Evolutionary conservation across 2,888 invertebrate species (phyloP), one percentile per base, ranked within the genome.

Genomic region (Bruchidius siliquastri): DNA sequence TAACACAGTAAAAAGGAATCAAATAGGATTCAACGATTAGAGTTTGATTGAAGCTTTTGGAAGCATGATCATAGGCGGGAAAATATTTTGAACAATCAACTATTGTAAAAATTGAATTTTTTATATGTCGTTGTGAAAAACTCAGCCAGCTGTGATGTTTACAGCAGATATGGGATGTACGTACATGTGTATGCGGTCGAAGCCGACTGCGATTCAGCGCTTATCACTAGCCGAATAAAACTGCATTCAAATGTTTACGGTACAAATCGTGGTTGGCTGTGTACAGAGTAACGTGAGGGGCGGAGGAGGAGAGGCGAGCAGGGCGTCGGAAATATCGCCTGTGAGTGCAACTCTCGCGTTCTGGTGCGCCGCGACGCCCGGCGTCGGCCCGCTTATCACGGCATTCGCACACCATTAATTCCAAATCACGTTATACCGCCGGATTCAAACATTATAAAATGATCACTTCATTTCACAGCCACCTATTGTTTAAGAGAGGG

Each of bases 401-500:
- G 84, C 85, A 85, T 86, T 87, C 84, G 86, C 86, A 81, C 83
- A 80, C 86, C 86, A 86, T 86, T 86, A 86, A 86, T 86, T 86
- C 83, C 86, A 22, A 70, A 70, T 70, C 70, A 70, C 22, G 22
- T 70, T 70, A 68, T 22, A 70, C 22, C 22, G 22, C 49, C 49
- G 49, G 26, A 70, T 26, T 70, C 70, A 26, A 70, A 70, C 70
- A 70, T 22, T 87, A 86, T 86, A 87, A 86, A 87, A 87, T 85
- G 85, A 86, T 85, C 86, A 85, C 86, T 86, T 86, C 87, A 86
- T 87, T 87, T 87, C 86, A 87, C 86, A 85, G 83, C 86, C 86
- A 86, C 86, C 87, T 87, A 87, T 87, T 87, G 86, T 87, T 86
- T 86, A 86, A 86, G 86, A 87, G 86, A 86, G 87, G 87, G 87